Evolutionary conservation across 1,140 invertebrate species (phyloP).

Genomic region (Lithobius niger): DNA sequence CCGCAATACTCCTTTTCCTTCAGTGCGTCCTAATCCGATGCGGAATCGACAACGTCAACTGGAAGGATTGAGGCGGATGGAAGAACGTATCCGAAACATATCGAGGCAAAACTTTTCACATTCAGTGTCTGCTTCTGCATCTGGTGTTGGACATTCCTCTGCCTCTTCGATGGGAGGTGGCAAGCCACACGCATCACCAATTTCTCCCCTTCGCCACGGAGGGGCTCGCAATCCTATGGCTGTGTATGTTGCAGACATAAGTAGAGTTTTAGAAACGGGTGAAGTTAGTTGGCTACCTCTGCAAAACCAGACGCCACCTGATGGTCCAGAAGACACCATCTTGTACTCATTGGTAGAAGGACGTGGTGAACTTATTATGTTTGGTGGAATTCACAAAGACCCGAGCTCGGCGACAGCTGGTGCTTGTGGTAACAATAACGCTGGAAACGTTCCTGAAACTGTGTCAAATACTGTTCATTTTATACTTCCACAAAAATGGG

Average conservation of each 20-base stretch:
- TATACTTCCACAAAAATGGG: conserved; percentile 54
- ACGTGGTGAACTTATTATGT: conserved; percentile 82
- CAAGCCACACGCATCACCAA: conserved; percentile 10
- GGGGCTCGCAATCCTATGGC: conserved; percentile 44
- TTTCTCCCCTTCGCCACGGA: too few species aligned
- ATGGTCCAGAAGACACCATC: conserved; percentile 65
- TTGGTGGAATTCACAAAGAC: conserved; percentile 81
- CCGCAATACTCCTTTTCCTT: conserved; percentile 21
- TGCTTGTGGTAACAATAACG: conserved; percentile 29
- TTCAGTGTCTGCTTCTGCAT: too few species aligned
- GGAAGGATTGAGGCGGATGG: conserved; percentile 44
- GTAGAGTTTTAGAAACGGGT: conserved; percentile 39
- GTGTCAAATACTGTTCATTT: conserved; percentile 69
- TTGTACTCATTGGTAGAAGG: conserved; percentile 78
- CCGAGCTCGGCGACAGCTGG: conserved; percentile 30
- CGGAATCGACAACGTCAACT: conserved; percentile 43
- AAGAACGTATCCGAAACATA: conserved; percentile 38
- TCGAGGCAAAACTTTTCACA: too few species aligned
- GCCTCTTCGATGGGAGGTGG: conserved; percentile 2
- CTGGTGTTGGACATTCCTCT: conserved; percentile 26
- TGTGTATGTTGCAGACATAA: conserved; percentile 77
- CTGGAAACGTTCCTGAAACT: conserved; percentile 35
- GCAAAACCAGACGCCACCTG: conserved; percentile 29
- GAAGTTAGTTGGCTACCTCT: conserved; percentile 59
- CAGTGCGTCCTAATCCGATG: conserved; percentile 31